Conservation (phyloP, 2,113 vertebrate species). For the Perccottus glenii region DNA sequence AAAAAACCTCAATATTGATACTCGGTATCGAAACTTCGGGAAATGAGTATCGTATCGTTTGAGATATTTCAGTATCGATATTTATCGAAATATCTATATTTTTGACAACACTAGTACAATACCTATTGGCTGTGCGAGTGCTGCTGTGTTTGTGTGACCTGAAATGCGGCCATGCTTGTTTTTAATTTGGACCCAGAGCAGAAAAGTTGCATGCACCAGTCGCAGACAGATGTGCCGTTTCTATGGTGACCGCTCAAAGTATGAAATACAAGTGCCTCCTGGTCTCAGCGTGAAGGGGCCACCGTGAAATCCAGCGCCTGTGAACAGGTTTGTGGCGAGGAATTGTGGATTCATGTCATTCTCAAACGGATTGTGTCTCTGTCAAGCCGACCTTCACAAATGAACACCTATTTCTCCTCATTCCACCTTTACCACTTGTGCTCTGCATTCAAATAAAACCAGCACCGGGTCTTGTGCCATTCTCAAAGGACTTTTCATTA, state of each 20-base stretch:
- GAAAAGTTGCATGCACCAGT: conserved; percentile 47
- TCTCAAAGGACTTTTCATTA: conserved; percentile 46
- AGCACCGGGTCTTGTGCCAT: background rate
- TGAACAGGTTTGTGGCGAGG: conserved; percentile 35
- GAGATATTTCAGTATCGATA: too few species aligned
- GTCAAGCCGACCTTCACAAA: conserved; percentile 64
- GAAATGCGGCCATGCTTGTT: conserved; percentile 18
- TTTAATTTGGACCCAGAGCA: conserved; percentile 41
- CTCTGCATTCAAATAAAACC: conserved; percentile 43
- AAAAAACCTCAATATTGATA: too few species aligned
- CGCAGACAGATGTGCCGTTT: conserved; percentile 60
- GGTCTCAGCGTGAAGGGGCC: conserved; percentile 36
- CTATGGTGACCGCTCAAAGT: conserved; percentile 56
- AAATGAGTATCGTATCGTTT: too few species aligned
- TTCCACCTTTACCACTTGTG: conserved; percentile 31
- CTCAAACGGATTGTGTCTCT: conserved; percentile 47
- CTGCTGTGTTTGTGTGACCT: background rate
- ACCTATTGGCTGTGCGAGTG: too few species aligned
- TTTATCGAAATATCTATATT: too few species aligned
- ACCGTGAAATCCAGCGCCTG: conserved; percentile 58
- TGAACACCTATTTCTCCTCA: conserved; percentile 59
- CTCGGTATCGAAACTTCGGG: too few species aligned
- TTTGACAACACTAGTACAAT: too few species aligned
- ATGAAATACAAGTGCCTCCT: conserved; percentile 57
- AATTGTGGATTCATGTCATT: conserved; percentile 61